Base-by-base conservation (phyloP, 2,113 vertebrate species). In the Cynopterus brachyotis region DNA sequence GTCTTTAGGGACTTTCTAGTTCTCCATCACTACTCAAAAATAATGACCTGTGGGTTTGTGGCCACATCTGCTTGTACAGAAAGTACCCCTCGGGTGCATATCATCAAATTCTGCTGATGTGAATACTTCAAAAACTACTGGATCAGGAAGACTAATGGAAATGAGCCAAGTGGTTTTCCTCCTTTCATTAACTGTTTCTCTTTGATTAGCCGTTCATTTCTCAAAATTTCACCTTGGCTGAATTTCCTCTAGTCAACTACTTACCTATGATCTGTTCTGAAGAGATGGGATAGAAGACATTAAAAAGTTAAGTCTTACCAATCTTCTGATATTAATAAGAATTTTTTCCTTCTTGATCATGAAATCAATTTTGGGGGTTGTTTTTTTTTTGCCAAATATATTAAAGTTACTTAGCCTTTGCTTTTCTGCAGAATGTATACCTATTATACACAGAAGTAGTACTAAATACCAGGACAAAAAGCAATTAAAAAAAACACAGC, bases 1-100 rank as follows among this genome's bases (percentile, higher is more conserved):
- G 12, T 90, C 89, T 86, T 80, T 47, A 45, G 91, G 83, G 96
- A 94, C 62, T 93, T 55, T 47, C 30, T 24, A 55, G 42, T 89
- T 94, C 67, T 92, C 69, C 22, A 28, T 82, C 66, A 69, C 78
- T 57, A 82, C 81, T 96, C 82, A 93, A 75, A 96, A 94, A 89
- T 96, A 97, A 94, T 76, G 92, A 87, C 26, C 75, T 40, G 11
- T 45, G 86, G 45, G 62, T 64, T 37, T 89, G 17, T 32, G 64
- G 37, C 57, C 91, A 89, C 92, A 97, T 92, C 86, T 97, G 89
- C 82, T 89, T 75, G 30, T n/a, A 73, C 9, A 53, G 70, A 24
- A 64, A 75, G 59, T 66, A 84, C 3, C 66, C 75, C 40, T 42
- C 59, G 67, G 66, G 72, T 55, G 26, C 10, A 55, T 40, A 55